phyloP scores from a whole-genome alignment of 2,797 vertebrate genomes.

The Muraenolepis orangiensis region DNA sequence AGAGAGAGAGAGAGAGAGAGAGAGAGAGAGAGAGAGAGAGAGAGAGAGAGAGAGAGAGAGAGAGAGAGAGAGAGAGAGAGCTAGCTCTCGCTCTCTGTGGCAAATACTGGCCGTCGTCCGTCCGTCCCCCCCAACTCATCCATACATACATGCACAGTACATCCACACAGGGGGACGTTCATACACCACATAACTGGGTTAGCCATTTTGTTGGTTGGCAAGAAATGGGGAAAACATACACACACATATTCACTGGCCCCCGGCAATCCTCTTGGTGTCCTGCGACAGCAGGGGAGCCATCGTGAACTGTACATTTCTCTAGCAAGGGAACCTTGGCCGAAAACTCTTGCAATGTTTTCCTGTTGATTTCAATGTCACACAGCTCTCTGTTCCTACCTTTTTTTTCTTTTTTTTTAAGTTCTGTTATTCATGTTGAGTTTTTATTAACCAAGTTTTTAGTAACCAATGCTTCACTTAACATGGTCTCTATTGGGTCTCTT shows the following conservation, averaged over 20 bases:
- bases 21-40: too few relatives aligned
- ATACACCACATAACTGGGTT: background rate
- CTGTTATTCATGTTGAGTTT: background rate
- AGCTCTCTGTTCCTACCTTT: background rate
- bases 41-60: too few relatives aligned
- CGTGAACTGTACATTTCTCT: background rate
- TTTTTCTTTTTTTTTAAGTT: background rate
- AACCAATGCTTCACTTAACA: background rate
- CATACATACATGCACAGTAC: background rate
- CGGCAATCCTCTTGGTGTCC: constrained; percentile 13
- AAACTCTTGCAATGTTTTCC: background rate
- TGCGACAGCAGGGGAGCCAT: constrained; percentile 1
- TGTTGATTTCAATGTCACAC: background rate
- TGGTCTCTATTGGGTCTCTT: background rate
- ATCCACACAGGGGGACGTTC: background rate
- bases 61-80: too few relatives aligned
- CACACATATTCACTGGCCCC: constrained; percentile 7
- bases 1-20: too few relatives aligned
- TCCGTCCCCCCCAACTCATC: background rate
- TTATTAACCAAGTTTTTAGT: too few relatives aligned
- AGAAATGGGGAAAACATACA: background rate
- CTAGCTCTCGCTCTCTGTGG: too few relatives aligned
- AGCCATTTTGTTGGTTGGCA: background rate
- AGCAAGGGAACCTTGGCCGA: background rate
- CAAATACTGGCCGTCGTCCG: constrained; percentile 40